Base-by-base conservation (phyloP, 1,140 invertebrate species). In the Globodera ellingtonae region DNA sequence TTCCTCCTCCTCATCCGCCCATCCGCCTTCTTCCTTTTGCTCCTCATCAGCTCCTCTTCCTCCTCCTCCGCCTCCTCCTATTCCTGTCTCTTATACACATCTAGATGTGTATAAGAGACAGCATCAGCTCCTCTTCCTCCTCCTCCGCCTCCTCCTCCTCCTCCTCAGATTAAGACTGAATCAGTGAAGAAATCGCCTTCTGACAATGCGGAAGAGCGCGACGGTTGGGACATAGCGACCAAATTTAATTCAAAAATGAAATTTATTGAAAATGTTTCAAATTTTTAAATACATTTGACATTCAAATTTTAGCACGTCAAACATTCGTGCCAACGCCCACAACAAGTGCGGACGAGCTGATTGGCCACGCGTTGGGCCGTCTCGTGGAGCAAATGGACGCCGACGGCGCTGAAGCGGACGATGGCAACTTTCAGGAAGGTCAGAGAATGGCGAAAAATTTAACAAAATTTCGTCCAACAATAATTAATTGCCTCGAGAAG, bases 261-360 rank as follows among this genome's bases (percentile, higher is more conserved):
- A 66, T 50, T 59, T n/a, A n/a, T 47, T 47, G n/a, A n/a, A 18
- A 56, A 46, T 10, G 21, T 21, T 18, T 18, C 13, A 35, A 35
- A 35, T 35, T 35, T 35, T 35, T n/a, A 15, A 35, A 8, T 5
- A 47, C 35, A 21, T 21, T 9, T 35, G 0, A 48, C 47, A 9
- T 47, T 9, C n/a, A 18, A 75, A 44, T 75, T 75, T 52, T 21
- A n/a, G 35, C 73, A 5, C 46, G 18, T 13, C 56, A 77, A 44
- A 62, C 52, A 50, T 77, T 77, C 47, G 24, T 69, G 48, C 75
- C 75, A 67, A 62, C 13, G 5, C 75, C 75, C 24, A 44, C 75
- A 62, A 77, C 75, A 62, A 77, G 44, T 21, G 75, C 75, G 21
- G 59, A 62, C 24, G 75, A 77, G 65, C 24, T 77, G 46, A 24